Conservation (phyloP, 2,888 invertebrate species). For the Halictus ligatus region DNA sequence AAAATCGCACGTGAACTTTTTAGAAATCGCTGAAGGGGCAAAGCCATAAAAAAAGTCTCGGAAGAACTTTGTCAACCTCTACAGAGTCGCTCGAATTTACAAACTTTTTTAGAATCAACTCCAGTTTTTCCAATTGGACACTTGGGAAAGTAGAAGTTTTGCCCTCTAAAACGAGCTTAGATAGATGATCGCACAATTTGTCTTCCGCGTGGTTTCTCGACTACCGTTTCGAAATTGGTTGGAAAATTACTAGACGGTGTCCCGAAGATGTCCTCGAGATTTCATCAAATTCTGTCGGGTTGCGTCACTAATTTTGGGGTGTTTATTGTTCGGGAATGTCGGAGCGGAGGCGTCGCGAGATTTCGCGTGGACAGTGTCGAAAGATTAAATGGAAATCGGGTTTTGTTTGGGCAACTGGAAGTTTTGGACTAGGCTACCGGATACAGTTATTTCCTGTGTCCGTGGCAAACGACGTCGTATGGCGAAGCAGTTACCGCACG, state of each 20-base stretch:
- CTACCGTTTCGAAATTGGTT: neutral
- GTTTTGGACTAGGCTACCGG: slow-evolving; percentile 31
- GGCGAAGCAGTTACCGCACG: slow-evolving; percentile 64
- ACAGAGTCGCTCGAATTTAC: neutral
- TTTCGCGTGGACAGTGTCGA: neutral
- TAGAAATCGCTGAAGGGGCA: neutral
- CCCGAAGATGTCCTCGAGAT: too few species aligned
- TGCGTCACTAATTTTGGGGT: neutral
- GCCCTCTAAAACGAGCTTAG: too few species aligned
- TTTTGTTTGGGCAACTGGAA: slow-evolving; percentile 20
- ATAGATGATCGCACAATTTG: too few species aligned
- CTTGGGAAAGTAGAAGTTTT: too few species aligned
- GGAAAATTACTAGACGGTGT: too few species aligned
- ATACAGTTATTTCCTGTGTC: slow-evolving; percentile 54
- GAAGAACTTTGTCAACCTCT: neutral
- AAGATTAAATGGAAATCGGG: slow-evolving; percentile 42
- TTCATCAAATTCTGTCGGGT: neutral
- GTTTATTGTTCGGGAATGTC: neutral
- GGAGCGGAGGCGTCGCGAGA: neutral
- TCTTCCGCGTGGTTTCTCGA: neutral
- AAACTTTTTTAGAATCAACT: neutral
- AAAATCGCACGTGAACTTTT: neutral
- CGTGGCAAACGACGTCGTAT: slow-evolving; percentile 56
- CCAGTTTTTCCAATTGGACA: neutral
- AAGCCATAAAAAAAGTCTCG: neutral